A percentile compares a stretch with the other conserved stretches of the same genome.
Conservation (phyloP, 2,113 vertebrate genomes). For the Cygnus buccinator region DNA sequence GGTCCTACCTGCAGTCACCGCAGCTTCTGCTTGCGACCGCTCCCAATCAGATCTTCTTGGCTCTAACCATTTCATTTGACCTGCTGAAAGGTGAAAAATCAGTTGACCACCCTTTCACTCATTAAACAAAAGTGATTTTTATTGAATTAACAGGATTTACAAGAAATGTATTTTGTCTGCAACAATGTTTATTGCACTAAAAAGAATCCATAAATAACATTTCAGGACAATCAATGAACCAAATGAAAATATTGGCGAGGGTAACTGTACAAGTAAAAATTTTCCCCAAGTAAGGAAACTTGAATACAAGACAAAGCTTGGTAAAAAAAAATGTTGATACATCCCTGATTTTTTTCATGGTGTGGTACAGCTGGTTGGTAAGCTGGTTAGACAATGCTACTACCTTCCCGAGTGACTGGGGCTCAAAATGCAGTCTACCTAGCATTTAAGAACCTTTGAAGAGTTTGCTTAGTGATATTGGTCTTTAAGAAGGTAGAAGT, state of each 20-base stretch:
- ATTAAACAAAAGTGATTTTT: slow-evolving; percentile 68
- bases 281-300: not conserved
- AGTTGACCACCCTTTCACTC: not conserved
- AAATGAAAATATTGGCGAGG: not conserved
- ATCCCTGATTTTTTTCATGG: slow-evolving; percentile 52
- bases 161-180: slow-evolving; percentile 42
- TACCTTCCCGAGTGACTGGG: not conserved
- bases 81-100: not conserved
- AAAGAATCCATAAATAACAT: slow-evolving; percentile 64
- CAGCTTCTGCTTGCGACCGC: not conserved
- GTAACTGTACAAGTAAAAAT: not conserved
- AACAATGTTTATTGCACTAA: slow-evolving; percentile 62
- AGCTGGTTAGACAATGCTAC: fast-evolving
- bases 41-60: not conserved
- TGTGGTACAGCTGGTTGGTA: not conserved
- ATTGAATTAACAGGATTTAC: slow-evolving; percentile 66
- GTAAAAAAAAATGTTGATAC: not conserved
- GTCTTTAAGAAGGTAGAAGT: not conserved
- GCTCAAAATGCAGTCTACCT: not conserved
- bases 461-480: not conserved
- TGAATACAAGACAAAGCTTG: slow-evolving; percentile 4
- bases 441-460: not conserved
- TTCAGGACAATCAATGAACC: slow-evolving; percentile 37
- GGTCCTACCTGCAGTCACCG: too few species aligned
- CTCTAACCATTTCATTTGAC: fast-evolving